Conservation (phyloP, 2,888 invertebrate genomes). For the Neocrepidodera transversa region DNA sequence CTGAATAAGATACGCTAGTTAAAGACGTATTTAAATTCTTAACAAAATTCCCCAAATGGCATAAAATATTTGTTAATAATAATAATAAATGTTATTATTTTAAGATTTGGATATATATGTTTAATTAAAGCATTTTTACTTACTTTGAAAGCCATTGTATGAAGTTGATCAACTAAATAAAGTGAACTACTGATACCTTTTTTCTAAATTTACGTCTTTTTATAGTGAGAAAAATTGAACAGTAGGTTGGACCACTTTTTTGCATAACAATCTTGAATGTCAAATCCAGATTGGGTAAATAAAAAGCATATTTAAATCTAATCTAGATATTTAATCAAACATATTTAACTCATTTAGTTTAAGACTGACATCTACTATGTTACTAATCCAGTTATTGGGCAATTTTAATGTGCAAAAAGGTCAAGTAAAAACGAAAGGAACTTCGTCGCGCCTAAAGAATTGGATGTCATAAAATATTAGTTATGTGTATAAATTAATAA, state of each 20-base stretch:
- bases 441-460: too few relatives aligned
- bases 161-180: not conserved
- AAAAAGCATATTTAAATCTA: not conserved
- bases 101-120: too few relatives aligned
- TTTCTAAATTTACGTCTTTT: not conserved
- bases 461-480: too few relatives aligned
- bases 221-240: not conserved
- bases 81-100: too few relatives aligned
- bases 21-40: too few relatives aligned
- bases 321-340: slow-evolving; percentile 8
- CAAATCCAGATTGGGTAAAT: slow-evolving; percentile 9
- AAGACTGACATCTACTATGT: not conserved
- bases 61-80: too few relatives aligned
- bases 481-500: too few relatives aligned
- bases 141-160: slow-evolving; percentile 10
- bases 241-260: slow-evolving; percentile 15
- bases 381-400: slow-evolving; percentile 8
- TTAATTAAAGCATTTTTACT: too few relatives aligned
- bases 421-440: slow-evolving; percentile 4
- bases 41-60: too few relatives aligned
- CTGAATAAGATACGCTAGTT: too few relatives aligned
- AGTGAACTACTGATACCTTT: not conserved
- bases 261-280: slow-evolving; percentile 7
- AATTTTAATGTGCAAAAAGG: not conserved
- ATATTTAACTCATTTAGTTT: not conserved